A percentile compares a stretch with the other conserved stretches of the same genome.
Evolutionary conservation across 1,140 invertebrate genomes (phyloP).

Genomic region (Triops cancriformis): DNA sequence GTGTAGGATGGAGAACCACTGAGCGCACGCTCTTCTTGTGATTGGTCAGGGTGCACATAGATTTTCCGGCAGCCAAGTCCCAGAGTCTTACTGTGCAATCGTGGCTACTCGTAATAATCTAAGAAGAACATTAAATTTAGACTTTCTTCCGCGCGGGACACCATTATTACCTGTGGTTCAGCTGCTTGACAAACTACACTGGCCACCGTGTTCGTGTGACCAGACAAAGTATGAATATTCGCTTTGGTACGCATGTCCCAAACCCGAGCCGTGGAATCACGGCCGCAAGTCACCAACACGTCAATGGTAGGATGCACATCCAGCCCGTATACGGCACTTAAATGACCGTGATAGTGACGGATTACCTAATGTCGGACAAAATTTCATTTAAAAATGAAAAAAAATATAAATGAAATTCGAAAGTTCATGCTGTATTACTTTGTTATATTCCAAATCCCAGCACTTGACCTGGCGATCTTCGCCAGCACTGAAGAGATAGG

Average conservation of each 20-base stretch:
- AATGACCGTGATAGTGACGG: slow-evolving; percentile 96
- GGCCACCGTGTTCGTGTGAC: slow-evolving; percentile 95
- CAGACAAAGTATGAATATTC: slow-evolving; percentile 92
- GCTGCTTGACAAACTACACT: slow-evolving; percentile 82
- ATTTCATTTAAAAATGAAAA: not conserved
- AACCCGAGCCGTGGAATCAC: slow-evolving; percentile 90
- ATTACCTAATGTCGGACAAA: slow-evolving; percentile 67
- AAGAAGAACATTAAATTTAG: slow-evolving; percentile 19
- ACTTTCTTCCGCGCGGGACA: not conserved
- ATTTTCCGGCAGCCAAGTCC: slow-evolving; percentile 94
- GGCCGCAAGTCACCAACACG: slow-evolving; percentile 83
- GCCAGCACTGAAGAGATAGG: slow-evolving; percentile 96
- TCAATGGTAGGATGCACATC: slow-evolving; percentile 93
- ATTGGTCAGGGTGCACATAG: slow-evolving; percentile 90
- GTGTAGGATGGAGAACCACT: slow-evolving; percentile 78
- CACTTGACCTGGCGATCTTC: slow-evolving; percentile 99
- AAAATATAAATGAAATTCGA: too few relatives aligned
- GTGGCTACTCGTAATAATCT: slow-evolving; percentile 58
- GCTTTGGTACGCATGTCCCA: slow-evolving; percentile 99
- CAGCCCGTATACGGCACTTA: slow-evolving; percentile 91
- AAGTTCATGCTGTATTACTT: slow-evolving; percentile 56
- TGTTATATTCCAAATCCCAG: slow-evolving; percentile 99
- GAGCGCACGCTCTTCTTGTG: slow-evolving; percentile 97
- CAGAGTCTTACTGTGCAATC: slow-evolving; percentile 77
- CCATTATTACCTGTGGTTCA: slow-evolving; percentile 71